These are phyloP conservation scores for Stenopsyche tienmushanensis DNA, from an alignment of 1,140 invertebrate species.

Conservation along the genomic window DNA sequence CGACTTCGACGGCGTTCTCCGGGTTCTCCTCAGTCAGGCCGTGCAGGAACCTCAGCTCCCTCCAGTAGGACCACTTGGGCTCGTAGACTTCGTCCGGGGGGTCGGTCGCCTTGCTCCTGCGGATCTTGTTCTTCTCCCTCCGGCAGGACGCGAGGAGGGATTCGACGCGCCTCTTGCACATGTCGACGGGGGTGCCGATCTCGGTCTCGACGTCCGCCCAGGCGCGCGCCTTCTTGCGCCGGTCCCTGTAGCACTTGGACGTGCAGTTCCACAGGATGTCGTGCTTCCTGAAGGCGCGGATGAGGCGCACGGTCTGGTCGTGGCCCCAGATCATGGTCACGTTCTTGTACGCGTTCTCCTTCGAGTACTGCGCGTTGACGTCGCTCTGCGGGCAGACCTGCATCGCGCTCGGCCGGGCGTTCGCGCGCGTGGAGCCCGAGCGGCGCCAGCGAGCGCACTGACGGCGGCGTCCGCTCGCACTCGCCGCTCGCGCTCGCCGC, in stretches of 20 bases:
- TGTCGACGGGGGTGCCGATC: constrained; percentile 25
- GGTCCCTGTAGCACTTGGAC: constrained; percentile 31
- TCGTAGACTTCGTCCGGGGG: constrained; percentile 30
- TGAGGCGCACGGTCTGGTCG: constrained; percentile 29
- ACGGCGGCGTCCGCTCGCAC: not conserved
- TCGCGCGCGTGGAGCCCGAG: not conserved
- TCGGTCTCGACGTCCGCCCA: constrained; percentile 29
- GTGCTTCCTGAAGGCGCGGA: constrained; percentile 27
- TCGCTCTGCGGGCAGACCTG: not conserved
- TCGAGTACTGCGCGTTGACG: not conserved
- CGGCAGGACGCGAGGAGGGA: constrained; percentile 36
- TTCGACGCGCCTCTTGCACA: constrained; percentile 36
- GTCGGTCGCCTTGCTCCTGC: constrained; percentile 28
- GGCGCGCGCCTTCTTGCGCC: constrained; percentile 31
- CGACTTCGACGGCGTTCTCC: not conserved
- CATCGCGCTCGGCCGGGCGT: not conserved
- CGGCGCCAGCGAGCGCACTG: constrained; percentile 6
- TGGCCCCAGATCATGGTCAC: constrained; percentile 29
- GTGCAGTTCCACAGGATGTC: constrained; percentile 34
- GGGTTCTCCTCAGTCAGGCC: constrained; percentile 20
- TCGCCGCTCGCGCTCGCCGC: not conserved
- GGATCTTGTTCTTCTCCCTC: constrained; percentile 36
- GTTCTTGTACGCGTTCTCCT: constrained; percentile 15
- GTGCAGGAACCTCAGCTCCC: constrained; percentile 33
- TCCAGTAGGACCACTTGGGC: constrained; percentile 40